Evolutionary conservation across 2,113 vertebrate species (phyloP).

Genomic region (Mesocricetus auratus): DNA sequence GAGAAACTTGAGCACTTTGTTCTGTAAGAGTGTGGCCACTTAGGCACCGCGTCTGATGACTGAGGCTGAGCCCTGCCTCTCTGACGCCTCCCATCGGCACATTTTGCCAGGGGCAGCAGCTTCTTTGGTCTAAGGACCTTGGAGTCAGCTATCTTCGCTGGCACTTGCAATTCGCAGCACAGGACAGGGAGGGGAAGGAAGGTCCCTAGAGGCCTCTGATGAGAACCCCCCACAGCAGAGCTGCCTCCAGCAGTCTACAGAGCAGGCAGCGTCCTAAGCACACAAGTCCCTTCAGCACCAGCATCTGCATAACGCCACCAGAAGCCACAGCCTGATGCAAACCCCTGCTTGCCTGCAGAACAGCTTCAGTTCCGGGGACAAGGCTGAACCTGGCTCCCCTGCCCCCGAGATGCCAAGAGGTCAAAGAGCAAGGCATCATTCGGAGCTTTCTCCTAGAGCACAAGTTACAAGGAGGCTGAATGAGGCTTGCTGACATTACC

Average conservation of each 20-base stretch:
- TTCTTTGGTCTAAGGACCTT: conserved; percentile 77
- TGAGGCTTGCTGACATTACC: neutral
- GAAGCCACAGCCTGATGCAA: neutral
- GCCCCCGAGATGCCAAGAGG: neutral
- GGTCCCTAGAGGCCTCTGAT: neutral
- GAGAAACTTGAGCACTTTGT: neutral
- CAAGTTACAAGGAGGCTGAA: neutral
- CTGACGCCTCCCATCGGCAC: neutral
- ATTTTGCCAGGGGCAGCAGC: conserved; percentile 58
- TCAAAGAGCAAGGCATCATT: neutral
- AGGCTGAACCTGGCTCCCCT: neutral
- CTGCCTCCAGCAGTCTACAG: neutral
- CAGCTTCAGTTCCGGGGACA: neutral
- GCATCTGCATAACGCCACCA: neutral
- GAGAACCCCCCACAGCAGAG: neutral
- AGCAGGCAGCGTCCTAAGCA: neutral
- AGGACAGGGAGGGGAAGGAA: neutral
- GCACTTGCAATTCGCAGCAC: neutral
- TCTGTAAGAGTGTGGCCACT: neutral
- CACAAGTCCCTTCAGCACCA: neutral
- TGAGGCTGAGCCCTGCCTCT: neutral
- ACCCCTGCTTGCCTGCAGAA: neutral
- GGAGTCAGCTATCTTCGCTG: conserved; percentile 9
- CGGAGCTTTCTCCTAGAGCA: neutral
- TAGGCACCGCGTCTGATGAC: neutral